A percentile compares a stretch with the other conserved stretches of the same genome.
Conservation (phyloP, 2,797 vertebrate species). For the Gymnopithys bicolor region DNA sequence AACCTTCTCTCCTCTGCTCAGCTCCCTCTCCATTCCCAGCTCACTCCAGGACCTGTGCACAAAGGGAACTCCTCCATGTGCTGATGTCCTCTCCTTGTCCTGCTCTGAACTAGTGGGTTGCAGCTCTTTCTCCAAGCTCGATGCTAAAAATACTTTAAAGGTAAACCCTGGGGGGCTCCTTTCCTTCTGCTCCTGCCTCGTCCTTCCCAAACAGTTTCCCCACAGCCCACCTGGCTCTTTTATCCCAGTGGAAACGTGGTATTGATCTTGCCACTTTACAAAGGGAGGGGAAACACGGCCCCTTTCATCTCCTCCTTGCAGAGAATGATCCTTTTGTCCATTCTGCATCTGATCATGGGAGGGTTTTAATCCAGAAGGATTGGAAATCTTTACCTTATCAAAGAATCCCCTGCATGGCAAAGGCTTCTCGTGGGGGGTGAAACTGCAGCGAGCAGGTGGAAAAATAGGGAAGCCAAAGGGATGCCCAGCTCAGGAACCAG, state of each 20-base stretch:
- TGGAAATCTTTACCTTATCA: constrained; percentile 7
- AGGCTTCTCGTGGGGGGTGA: not conserved
- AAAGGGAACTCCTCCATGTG: not conserved
- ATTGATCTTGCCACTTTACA: not conserved
- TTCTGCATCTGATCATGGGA: not conserved
- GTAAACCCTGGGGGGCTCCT: not conserved
- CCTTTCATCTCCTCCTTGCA: constrained; percentile 31
- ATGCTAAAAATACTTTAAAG: constrained; percentile 54
- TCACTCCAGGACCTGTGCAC: not conserved
- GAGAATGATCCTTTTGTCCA: not conserved
- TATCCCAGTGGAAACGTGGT: not conserved
- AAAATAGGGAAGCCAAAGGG: not conserved
- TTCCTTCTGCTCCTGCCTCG: not conserved
- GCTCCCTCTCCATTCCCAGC: not conserved
- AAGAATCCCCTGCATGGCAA: not conserved
- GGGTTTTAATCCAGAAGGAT: not conserved
- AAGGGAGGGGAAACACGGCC: not conserved
- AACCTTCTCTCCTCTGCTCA: not conserved
- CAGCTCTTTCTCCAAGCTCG: not conserved
- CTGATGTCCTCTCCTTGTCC: not conserved
- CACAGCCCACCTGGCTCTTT: not conserved
- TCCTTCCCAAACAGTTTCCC: constrained; percentile 16
- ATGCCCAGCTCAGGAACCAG: rapidly evolving
- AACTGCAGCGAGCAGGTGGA: not conserved
- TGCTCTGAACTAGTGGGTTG: not conserved